Base-by-base conservation (phyloP, 2,888 invertebrate genomes). In the Drosophila atripex region DNA sequence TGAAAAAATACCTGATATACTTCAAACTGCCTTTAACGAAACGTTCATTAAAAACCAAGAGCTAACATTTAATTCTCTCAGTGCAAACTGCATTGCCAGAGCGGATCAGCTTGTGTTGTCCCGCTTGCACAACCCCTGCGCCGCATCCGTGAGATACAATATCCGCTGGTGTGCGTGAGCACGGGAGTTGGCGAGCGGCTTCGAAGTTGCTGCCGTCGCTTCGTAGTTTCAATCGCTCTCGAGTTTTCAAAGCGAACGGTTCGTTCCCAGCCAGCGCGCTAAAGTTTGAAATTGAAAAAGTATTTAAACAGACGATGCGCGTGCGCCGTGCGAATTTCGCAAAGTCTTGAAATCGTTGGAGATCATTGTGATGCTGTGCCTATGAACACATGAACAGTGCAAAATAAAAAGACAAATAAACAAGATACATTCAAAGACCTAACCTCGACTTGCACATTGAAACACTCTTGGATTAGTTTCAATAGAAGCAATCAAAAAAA, bases 141-240 rank as follows among this genome's bases (percentile, higher is more conserved):
- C 38, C 14, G 35, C 41, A 23, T 51, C n/a, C 9, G 16, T 47
- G 58, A 23, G 64, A 50, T 50, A 41, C 18, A 9, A 21, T 28
- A 41, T 18, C 14, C n/a, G 28, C 3, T 28, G 28, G 28, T 28
- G 28, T 28, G 28, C 28, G 46, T 32, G 38, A 39, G 43, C 21
- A 47, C 32, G 66, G 32, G 30, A 52, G 64, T 64, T 53, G 58
- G 41, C 18, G 39, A 50, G 52, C 53, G 63, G 71, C 55, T 56
- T 61, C 54, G 53, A 59, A 55, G 66, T 52, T 49, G 14, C 45
- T 57, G 68, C 65, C 74, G 71, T 23, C 61, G 59, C 85, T 76
- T 54, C 75, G 66, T 78, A 72, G 83, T 55, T 74, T 89, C 88
- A 89, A 79, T 89, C 84, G 88, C 86, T 86, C 76, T 71, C 73